These are phyloP conservation scores for Leuctra nigra DNA, from an alignment of 2,888 invertebrate genomes.

Conservation along the genomic window DNA sequence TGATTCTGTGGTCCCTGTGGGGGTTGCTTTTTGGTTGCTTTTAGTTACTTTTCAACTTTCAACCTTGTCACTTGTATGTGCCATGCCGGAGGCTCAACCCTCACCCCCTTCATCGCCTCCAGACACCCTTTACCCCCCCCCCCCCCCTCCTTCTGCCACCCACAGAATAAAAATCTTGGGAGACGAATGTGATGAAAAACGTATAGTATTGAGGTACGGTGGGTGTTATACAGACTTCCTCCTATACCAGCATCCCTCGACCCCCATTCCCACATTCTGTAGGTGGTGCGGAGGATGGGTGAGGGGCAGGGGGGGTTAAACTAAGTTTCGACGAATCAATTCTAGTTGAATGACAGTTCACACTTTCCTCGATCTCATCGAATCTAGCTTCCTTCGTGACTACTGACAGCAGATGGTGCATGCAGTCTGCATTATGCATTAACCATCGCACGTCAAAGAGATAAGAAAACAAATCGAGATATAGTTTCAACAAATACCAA, in stretches of 20 bases:
- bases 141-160: background rate
- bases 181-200: too few species aligned
- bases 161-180: too few species aligned
- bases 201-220: too few species aligned
- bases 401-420: background rate
- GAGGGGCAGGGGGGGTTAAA: conserved; percentile 7
- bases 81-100: too few species aligned
- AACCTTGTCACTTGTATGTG: background rate
- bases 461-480: background rate
- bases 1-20: background rate
- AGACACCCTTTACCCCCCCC: too few species aligned
- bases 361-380: background rate
- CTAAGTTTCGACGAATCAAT: conserved; percentile 18
- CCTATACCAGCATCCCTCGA: too few species aligned
- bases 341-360: conserved; percentile 13
- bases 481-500: background rate
- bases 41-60: background rate
- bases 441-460: background rate
- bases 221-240: too few species aligned
- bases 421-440: conserved; percentile 15
- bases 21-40: background rate
- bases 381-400: background rate
- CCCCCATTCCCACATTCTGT: background rate
- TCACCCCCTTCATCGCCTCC: too few species aligned
- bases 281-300: background rate